Evolutionary conservation across 2,888 invertebrate genomes (phyloP).

Genomic region (Pandemis corylana): DNA sequence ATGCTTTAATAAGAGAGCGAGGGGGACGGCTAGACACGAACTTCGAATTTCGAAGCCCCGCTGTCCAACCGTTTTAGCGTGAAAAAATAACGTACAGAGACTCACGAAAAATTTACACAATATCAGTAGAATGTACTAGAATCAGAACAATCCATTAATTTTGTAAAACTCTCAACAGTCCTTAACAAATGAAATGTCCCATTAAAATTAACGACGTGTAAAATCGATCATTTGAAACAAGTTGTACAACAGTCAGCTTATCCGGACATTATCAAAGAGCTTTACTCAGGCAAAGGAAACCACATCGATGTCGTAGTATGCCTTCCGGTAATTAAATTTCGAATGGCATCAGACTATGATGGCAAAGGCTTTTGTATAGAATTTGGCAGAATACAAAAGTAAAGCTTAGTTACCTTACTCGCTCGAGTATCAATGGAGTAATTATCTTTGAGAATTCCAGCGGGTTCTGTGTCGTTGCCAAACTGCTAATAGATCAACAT

Average conservation of each 20-base stretch:
- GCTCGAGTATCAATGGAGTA: background rate
- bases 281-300: background rate
- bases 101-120: too few species aligned
- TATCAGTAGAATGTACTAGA: too few species aligned
- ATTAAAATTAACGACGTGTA: conserved; percentile 21
- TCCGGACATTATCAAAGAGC: conserved; percentile 6
- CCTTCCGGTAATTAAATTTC: conserved; percentile 1
- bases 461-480: background rate
- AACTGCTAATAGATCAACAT: background rate
- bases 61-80: too few species aligned
- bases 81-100: too few species aligned
- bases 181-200: conserved; percentile 1
- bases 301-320: background rate
- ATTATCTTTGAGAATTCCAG: background rate
- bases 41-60: too few species aligned
- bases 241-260: background rate
- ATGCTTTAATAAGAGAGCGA: too few species aligned
- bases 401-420: background rate
- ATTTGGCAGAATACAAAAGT: background rate
- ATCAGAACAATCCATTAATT: background rate
- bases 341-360: background rate
- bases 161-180: background rate
- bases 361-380: background rate
- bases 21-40: too few species aligned
- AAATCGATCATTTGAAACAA: background rate